Percentiles rank a stretch among this genome's conserved stretches.
Conservation (phyloP, 2,888 invertebrate genomes). For the Tiliacea aurago region DNA sequence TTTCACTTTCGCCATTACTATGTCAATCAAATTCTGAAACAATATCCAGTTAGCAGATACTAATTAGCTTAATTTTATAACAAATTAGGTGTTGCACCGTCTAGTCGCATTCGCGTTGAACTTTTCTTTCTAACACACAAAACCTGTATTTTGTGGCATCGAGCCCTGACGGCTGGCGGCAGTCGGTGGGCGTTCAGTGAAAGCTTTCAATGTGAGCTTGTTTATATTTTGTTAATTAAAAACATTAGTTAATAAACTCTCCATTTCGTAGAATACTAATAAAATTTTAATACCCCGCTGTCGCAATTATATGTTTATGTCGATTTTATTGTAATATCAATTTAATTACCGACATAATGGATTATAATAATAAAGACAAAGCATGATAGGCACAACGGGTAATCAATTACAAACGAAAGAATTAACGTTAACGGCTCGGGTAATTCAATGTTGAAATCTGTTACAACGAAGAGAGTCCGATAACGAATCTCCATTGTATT, state of each 20-base stretch:
- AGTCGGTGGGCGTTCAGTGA: slow-evolving; percentile 82
- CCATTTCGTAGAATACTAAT: slow-evolving; percentile 73
- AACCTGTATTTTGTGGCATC: slow-evolving; percentile 70
- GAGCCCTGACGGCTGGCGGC: slow-evolving; percentile 60
- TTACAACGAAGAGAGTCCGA: slow-evolving; percentile 67
- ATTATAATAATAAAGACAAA: slow-evolving; percentile 32
- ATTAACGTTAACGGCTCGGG: slow-evolving; percentile 68
- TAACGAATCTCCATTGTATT: slow-evolving; percentile 83
- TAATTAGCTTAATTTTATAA: slow-evolving; percentile 79
- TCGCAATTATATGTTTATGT: slow-evolving; percentile 24
- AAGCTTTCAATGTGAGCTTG: slow-evolving; percentile 77
- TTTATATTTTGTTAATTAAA: slow-evolving; percentile 75
- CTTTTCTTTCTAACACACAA: slow-evolving; percentile 64
- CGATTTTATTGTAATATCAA: slow-evolving; percentile 28
- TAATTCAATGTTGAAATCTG: slow-evolving; percentile 70
- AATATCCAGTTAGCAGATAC: slow-evolving; percentile 80
- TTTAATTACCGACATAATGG: slow-evolving; percentile 13
- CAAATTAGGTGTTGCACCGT: slow-evolving; percentile 63
- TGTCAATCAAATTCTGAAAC: slow-evolving; percentile 86
- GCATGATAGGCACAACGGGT: slow-evolving; percentile 3
- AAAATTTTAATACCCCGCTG: slow-evolving; percentile 41
- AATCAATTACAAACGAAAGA: slow-evolving; percentile 45
- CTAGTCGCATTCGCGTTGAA: slow-evolving; percentile 54
- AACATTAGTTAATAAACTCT: slow-evolving; percentile 78
- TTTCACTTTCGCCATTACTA: slow-evolving; percentile 86